These are phyloP conservation scores for Aphaenogaster rudis DNA, from an alignment of 1,140 invertebrate species.

Conservation along the genomic window DNA sequence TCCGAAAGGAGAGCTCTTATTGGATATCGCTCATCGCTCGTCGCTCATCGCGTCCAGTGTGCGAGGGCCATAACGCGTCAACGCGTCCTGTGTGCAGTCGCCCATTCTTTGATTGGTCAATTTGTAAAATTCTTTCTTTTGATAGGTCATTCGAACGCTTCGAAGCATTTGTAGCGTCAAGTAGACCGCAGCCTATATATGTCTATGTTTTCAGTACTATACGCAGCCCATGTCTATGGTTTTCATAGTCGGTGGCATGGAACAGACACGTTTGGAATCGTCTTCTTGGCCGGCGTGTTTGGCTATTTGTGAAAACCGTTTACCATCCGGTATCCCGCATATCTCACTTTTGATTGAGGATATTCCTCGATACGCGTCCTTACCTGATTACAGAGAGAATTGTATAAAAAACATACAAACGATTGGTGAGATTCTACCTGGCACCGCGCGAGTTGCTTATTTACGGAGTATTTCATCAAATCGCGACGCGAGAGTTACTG, in stretches of 20 bases:
- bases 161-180: too few relatives aligned
- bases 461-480: slow-evolving; percentile 45
- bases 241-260: background rate
- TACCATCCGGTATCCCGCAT: slow-evolving; percentile 40
- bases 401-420: slow-evolving; percentile 66
- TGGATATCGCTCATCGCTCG: too few relatives aligned
- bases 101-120: too few relatives aligned
- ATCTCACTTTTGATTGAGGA: slow-evolving; percentile 62
- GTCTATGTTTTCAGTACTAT: too few relatives aligned
- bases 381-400: slow-evolving; percentile 31
- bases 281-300: slow-evolving; percentile 48
- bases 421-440: slow-evolving; percentile 59
- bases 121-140: too few relatives aligned
- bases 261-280: background rate
- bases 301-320: slow-evolving; percentile 43
- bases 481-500: slow-evolving; percentile 8
- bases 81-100: too few relatives aligned
- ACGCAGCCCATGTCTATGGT: too few relatives aligned
- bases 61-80: too few relatives aligned
- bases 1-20: too few relatives aligned
- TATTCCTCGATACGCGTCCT: slow-evolving; percentile 33
- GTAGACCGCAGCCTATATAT: too few relatives aligned
- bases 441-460: background rate
- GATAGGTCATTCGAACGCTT: too few relatives aligned
- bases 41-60: too few relatives aligned